These are phyloP conservation scores for Poecilia wingei DNA, from an alignment of 2,797 vertebrate species.

Conservation along the genomic window DNA sequence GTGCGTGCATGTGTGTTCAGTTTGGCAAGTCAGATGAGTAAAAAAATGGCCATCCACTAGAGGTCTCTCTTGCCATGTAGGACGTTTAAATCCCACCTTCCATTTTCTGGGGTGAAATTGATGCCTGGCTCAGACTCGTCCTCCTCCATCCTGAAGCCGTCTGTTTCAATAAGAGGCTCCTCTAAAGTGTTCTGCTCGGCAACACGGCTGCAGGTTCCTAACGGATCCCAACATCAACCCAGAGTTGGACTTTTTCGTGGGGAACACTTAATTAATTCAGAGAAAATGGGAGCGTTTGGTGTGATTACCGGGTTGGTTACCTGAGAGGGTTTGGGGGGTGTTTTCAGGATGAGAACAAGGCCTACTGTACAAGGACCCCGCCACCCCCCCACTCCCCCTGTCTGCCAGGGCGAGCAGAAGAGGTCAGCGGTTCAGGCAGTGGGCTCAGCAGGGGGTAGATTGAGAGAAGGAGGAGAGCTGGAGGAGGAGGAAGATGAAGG, in stretches of 20 bases:
- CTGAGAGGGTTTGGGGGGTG: constrained; percentile 31
- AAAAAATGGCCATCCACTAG: constrained; percentile 67
- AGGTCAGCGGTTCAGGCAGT: constrained; percentile 75
- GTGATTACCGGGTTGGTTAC: constrained; percentile 73
- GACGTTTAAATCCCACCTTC: constrained; percentile 41
- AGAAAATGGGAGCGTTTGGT: constrained; percentile 76
- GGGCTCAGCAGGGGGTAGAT: constrained; percentile 58
- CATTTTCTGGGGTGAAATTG: constrained; percentile 68
- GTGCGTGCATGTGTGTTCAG: not conserved
- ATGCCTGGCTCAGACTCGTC: constrained; percentile 36
- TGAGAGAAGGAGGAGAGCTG: constrained; percentile 40
- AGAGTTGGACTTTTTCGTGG: constrained; percentile 53
- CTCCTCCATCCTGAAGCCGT: constrained; percentile 59
- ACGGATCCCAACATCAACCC: constrained; percentile 32
- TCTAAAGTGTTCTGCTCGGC: constrained; percentile 20
- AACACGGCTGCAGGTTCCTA: constrained; percentile 24
- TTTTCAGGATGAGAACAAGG: constrained; percentile 75
- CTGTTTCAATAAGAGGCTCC: constrained; percentile 61
- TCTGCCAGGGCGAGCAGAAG: constrained; percentile 61
- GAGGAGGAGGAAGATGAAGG: constrained; percentile 4
- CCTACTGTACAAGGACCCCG: constrained; percentile 65
- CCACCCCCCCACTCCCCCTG: no score
- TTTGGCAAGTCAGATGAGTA: not conserved
- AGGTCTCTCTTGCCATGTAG: constrained; percentile 75
- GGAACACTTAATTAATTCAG: constrained; percentile 70